A percentile compares a stretch with the other conserved stretches of the same genome.
Conservation (phyloP, 2,113 vertebrate species). For the Elephantulus edwardii region DNA sequence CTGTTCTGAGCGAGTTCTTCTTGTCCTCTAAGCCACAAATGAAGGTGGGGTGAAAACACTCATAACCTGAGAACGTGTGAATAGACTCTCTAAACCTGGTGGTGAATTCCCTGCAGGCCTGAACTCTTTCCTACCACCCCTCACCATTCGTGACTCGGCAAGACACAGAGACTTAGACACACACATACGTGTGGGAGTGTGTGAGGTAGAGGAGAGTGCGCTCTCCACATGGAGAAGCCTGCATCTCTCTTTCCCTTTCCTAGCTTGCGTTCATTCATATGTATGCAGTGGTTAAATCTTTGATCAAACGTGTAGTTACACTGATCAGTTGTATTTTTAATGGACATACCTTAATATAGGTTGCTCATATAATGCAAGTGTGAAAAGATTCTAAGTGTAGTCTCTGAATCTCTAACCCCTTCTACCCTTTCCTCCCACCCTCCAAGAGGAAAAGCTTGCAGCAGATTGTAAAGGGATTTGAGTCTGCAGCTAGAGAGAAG, state of each 20-base stretch:
- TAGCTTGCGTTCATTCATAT: constrained; percentile 72
- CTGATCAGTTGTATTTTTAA: constrained; percentile 60
- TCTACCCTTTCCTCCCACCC: not conserved
- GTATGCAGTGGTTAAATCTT: constrained; percentile 55
- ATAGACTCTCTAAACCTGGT: not conserved
- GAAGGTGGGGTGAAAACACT: constrained; percentile 24
- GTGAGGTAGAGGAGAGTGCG: not conserved
- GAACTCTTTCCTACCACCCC: not conserved
- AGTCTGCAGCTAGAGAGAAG: constrained; percentile 87
- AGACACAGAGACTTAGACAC: constrained; percentile 22
- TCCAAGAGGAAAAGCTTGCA: constrained; percentile 67
- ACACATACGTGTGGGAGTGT: constrained; percentile 59
- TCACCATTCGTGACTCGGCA: constrained; percentile 46
- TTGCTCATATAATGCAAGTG: constrained; percentile 62
- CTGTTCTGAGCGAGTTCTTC: not conserved
- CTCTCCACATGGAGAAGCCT: constrained; percentile 56
- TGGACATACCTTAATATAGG: constrained; percentile 68
- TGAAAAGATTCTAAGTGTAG: constrained; percentile 35
- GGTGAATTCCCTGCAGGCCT: not conserved
- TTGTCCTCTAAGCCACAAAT: constrained; percentile 1
- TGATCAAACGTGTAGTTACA: constrained; percentile 61
- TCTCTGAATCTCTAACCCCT: not conserved
- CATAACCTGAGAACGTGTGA: constrained; percentile 13
- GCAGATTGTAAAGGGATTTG: constrained; percentile 91
- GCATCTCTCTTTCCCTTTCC: constrained; percentile 44